Conservation (phyloP, 1,140 invertebrate genomes). For the Aphaenogaster floridana region DNA sequence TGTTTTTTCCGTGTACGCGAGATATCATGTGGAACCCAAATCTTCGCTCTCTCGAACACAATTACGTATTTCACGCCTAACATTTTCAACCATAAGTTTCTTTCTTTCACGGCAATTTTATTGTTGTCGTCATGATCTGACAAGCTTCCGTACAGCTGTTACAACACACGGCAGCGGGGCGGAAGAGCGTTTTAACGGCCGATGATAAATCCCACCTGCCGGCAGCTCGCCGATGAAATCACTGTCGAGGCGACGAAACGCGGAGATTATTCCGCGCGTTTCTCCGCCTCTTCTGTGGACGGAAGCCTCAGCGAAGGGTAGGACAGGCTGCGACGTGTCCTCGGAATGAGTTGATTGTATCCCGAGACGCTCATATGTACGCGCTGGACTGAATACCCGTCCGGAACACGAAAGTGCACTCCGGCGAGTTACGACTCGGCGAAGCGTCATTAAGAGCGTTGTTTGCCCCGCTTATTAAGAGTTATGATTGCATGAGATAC, state of each 20-base stretch:
- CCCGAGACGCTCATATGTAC: slow-evolving; percentile 54
- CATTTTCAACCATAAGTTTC: slow-evolving; percentile 20
- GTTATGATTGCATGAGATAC: slow-evolving; percentile 72
- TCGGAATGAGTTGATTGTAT: slow-evolving; percentile 65
- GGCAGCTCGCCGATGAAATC: slow-evolving; percentile 75
- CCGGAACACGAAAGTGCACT: slow-evolving; percentile 76
- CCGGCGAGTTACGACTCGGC: slow-evolving; percentile 68
- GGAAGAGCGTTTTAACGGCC: slow-evolving; percentile 66
- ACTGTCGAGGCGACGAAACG: slow-evolving; percentile 76
- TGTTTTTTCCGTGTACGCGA: too few species aligned
- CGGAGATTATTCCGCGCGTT: slow-evolving; percentile 77
- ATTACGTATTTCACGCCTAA: slow-evolving; percentile 39
- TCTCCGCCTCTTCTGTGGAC: slow-evolving; percentile 54
- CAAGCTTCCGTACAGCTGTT: slow-evolving; percentile 75
- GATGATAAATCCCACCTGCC: slow-evolving; percentile 81
- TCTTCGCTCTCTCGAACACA: neutral
- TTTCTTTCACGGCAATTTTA: slow-evolving; percentile 32
- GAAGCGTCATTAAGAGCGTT: slow-evolving; percentile 70
- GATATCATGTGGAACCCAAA: neutral
- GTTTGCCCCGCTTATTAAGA: slow-evolving; percentile 75
- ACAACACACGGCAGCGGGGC: slow-evolving; percentile 54
- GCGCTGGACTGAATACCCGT: slow-evolving; percentile 55
- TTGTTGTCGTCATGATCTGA: slow-evolving; percentile 57
- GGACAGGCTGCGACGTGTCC: slow-evolving; percentile 64
- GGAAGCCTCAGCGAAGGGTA: slow-evolving; percentile 67